These are phyloP conservation scores for Coreius guichenoti DNA, from an alignment of 2,797 vertebrate species.

Conservation along the genomic window DNA sequence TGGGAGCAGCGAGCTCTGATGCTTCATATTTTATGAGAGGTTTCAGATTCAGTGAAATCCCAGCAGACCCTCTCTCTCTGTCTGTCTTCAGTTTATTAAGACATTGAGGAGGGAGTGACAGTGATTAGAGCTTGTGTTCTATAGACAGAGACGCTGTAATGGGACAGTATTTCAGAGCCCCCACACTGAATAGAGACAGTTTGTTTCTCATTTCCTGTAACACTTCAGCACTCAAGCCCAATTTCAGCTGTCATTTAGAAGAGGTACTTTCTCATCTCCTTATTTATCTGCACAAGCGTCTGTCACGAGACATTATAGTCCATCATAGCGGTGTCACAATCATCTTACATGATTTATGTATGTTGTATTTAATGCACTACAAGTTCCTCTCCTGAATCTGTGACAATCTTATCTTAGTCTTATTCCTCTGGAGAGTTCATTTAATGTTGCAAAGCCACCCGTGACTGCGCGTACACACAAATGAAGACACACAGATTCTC, in stretches of 20 bases:
- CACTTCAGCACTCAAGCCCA: slow-evolving; percentile 36
- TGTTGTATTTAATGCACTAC: slow-evolving; percentile 23
- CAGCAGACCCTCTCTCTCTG: slow-evolving; percentile 17
- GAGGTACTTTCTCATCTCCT: slow-evolving; percentile 28
- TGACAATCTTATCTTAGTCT: slow-evolving; percentile 19
- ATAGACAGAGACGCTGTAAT: slow-evolving; percentile 33
- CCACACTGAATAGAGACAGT: slow-evolving; percentile 29
- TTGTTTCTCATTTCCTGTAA: slow-evolving; percentile 50
- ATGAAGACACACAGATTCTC: slow-evolving; percentile 16
- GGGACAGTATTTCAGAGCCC: slow-evolving; percentile 40
- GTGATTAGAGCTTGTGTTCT: slow-evolving; percentile 44
- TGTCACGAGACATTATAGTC: slow-evolving; percentile 16
- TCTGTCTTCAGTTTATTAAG: slow-evolving; percentile 44
- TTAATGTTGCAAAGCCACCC: slow-evolving; percentile 26
- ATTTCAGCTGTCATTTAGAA: slow-evolving; percentile 42
- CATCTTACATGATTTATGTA: slow-evolving; percentile 33
- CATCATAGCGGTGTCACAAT: slow-evolving; percentile 1
- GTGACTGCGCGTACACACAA: neutral
- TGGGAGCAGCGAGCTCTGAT: neutral
- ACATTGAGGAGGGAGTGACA: slow-evolving; percentile 43
- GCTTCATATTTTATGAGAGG: slow-evolving; percentile 43
- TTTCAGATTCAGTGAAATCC: slow-evolving; percentile 33
- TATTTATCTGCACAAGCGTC: slow-evolving; percentile 35
- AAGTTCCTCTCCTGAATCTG: slow-evolving; percentile 30
- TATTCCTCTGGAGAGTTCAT: slow-evolving; percentile 13